These are phyloP conservation scores for Cryptops parisi DNA, from an alignment of 2,888 invertebrate species.

Conservation along the genomic window DNA sequence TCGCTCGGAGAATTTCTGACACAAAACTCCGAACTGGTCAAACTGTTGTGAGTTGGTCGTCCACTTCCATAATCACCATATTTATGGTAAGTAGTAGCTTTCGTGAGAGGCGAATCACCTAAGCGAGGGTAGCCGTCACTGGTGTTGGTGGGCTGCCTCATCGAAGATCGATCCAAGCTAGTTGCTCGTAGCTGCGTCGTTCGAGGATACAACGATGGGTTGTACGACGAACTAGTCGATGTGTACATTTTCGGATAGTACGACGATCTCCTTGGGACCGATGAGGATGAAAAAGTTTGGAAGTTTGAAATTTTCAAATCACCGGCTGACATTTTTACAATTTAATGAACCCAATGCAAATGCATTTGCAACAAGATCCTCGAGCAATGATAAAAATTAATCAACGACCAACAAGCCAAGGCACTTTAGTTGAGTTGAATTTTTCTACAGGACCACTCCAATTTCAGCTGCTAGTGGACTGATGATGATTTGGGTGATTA, in stretches of 20 bases:
- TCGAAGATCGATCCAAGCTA: constrained; percentile 3
- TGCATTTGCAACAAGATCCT: too few species aligned
- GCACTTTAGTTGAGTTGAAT: too few species aligned
- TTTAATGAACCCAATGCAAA: too few species aligned
- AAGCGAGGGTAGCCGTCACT: background rate
- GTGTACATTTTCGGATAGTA: background rate
- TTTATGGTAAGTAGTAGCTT: constrained; percentile 2
- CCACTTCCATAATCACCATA: background rate
- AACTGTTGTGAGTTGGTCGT: too few species aligned
- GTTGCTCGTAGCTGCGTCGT: background rate
- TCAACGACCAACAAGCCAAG: too few species aligned
- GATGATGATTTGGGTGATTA: too few species aligned
- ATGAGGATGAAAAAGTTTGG: background rate
- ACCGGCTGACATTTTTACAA: background rate
- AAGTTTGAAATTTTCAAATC: background rate
- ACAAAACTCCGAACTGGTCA: background rate
- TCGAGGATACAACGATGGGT: background rate
- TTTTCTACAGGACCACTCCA: too few species aligned
- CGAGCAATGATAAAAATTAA: too few species aligned
- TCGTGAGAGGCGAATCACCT: too few species aligned
- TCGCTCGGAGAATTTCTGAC: background rate
- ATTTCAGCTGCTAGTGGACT: too few species aligned
- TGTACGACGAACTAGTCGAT: constrained; percentile 2
- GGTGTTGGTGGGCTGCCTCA: background rate
- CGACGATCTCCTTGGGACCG: background rate